Evolutionary conservation across 2,797 vertebrate genomes (phyloP).

Genomic region (Sylvia borin): DNA sequence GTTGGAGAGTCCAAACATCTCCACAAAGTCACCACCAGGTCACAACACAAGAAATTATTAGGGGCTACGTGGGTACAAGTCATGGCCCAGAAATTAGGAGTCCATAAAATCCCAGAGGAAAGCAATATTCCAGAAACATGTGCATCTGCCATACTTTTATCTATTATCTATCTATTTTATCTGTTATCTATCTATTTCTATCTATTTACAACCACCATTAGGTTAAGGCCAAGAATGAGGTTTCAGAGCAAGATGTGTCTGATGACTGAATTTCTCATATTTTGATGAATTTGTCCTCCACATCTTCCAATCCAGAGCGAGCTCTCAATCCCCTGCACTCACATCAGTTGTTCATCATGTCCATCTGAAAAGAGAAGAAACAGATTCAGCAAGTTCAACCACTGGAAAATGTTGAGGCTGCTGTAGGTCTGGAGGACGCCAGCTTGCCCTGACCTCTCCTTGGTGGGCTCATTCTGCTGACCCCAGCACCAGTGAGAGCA

Average conservation of each 20-base stretch:
- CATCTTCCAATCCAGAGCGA: not conserved
- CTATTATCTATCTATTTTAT: not conserved
- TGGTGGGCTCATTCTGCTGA: not conserved
- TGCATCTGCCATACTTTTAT: not conserved
- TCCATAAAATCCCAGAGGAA: not conserved
- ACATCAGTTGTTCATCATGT: not conserved
- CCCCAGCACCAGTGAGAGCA: not conserved
- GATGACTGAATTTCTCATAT: not conserved
- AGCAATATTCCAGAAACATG: not conserved
- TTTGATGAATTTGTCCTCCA: not conserved
- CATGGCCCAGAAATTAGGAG: accelerated
- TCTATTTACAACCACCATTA: not conserved
- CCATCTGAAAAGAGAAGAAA: not conserved
- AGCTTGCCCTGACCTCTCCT: not conserved
- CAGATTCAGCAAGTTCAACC: not conserved
- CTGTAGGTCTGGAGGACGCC: not conserved
- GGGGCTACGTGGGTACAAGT: not conserved
- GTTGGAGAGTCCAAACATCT: not conserved
- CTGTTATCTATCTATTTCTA: not conserved
- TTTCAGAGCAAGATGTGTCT: not conserved
- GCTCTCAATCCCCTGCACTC: not conserved
- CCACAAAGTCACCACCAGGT: not conserved
- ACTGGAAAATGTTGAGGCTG: not conserved
- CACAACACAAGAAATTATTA: not conserved
- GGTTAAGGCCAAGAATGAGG: not conserved